Evolutionary conservation across 2,797 vertebrate genomes (phyloP), one percentile per base, ranked within the genome.

Genomic region (Platyrinchus mystaceus): DNA sequence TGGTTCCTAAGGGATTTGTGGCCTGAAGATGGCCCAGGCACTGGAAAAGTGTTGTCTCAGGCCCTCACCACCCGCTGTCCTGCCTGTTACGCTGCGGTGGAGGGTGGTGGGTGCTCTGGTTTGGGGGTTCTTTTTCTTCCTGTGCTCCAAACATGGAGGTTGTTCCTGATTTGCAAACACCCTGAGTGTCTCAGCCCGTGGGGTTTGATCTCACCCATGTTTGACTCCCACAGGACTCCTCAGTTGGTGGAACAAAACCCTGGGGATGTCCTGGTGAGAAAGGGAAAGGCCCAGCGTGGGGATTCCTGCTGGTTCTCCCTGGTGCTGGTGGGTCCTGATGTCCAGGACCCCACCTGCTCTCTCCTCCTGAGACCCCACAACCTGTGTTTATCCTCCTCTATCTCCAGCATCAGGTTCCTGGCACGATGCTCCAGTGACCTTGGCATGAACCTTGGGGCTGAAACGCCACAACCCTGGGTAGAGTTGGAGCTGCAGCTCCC

Each of bases 351-450:
- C 23, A 4, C 4, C 50, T 34, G 32, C 14, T 24, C 66, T 8
- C 7, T 36, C n/a, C 60, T 43, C 18, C 50, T 30, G 55, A 14
- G 10, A 12, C 9, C 41, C 36, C 62, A 3, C 6, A 6, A 32
- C 8, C 44, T 5, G 0, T 4, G 23, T 2, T 79, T 2, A 43
- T 32, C 41, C 41, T 19, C 9, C 20, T 0, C 0, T 3, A 9
- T 26, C 34, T 10, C 30, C n/a, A 76, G 16, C 46, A 47, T 67
- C 10, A 7, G 46, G 32, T 70, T 70, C 36, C 62, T 41, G 67
- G 41, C 7, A 2, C 4, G 37, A 47, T n/a, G 47, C 37, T 50
- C 46, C 0, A 1, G 36, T 50, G 66, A 34, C 70, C 44, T 73
- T 6, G 62, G 52, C 74, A 74, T 39, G 19, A 27, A 26, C 0